Conservation (phyloP, 2,888 invertebrate genomes). For the Poecilus cupreus region DNA sequence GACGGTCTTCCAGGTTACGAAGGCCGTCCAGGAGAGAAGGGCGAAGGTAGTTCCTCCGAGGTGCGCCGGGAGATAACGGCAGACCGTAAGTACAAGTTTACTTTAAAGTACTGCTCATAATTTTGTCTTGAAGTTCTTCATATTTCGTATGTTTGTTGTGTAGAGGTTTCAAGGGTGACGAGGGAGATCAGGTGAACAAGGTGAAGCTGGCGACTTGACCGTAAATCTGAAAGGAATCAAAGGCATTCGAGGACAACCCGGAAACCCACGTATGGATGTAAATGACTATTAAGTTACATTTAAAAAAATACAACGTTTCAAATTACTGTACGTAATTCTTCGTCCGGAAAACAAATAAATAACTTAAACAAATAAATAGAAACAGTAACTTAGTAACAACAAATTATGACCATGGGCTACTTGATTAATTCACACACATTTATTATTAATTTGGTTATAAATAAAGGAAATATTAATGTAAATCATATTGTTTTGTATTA, state of each 20-base stretch:
- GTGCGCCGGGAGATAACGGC: constrained; percentile 73
- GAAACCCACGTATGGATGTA: constrained; percentile 70
- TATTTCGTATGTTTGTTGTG: background rate
- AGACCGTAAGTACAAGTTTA: constrained; percentile 67
- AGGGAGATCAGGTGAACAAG: constrained; percentile 70
- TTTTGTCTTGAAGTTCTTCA: background rate
- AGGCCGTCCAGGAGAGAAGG: constrained; percentile 75
- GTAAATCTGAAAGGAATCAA: constrained; percentile 67
- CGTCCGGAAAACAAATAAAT: too few species aligned
- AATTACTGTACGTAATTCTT: too few species aligned
- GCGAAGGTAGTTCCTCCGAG: constrained; percentile 75
- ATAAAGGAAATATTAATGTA: too few species aligned
- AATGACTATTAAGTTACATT: constrained; percentile 53
- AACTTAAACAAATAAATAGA: too few species aligned
- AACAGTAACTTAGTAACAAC: too few species aligned
- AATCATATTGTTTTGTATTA: too few species aligned
- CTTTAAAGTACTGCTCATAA: background rate
- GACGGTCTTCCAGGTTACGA: constrained; percentile 71
- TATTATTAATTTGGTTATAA: too few species aligned
- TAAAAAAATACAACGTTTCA: too few species aligned
- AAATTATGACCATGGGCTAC: too few species aligned
- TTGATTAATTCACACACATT: too few species aligned
- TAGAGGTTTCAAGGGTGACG: constrained; percentile 69
- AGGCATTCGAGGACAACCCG: constrained; percentile 70
- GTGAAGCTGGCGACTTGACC: constrained; percentile 64